These are phyloP conservation scores for Dipus sagitta DNA, from an alignment of 2,797 vertebrate genomes.

Conservation along the genomic window DNA sequence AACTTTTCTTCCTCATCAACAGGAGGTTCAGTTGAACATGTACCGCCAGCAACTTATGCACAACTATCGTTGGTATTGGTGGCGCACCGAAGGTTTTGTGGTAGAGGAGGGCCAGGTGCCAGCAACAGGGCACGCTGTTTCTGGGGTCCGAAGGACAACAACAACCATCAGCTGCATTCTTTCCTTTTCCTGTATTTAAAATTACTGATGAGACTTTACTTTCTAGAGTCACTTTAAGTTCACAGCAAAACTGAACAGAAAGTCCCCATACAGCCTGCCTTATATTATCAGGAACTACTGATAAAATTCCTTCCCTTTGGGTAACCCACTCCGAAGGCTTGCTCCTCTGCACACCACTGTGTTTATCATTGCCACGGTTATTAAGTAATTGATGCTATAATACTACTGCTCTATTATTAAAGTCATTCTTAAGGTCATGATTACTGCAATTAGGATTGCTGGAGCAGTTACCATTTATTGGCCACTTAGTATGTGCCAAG, in stretches of 20 bases:
- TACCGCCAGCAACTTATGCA: background rate
- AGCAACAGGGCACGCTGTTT: background rate
- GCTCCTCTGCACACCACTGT: background rate
- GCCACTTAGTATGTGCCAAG: background rate
- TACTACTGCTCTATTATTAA: background rate
- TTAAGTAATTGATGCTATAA: background rate
- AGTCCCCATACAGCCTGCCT: background rate
- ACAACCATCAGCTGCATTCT: background rate
- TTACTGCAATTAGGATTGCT: background rate
- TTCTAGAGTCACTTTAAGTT: conserved; percentile 16
- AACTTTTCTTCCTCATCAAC: background rate
- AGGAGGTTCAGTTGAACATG: background rate
- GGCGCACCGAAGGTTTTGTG: background rate
- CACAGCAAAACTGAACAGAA: background rate
- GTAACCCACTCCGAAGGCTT: background rate
- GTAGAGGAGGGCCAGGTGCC: background rate
- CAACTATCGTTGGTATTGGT: too few relatives aligned
- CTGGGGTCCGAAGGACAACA: background rate
- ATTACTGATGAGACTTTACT: background rate
- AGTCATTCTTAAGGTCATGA: background rate
- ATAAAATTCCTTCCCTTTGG: background rate
- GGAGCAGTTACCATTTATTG: background rate
- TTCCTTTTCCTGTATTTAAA: background rate
- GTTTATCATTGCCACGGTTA: background rate
- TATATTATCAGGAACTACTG: background rate